These are phyloP conservation scores for Acrocephalus scirpaceus DNA, from an alignment of 2,797 vertebrate species.

Conservation along the genomic window DNA sequence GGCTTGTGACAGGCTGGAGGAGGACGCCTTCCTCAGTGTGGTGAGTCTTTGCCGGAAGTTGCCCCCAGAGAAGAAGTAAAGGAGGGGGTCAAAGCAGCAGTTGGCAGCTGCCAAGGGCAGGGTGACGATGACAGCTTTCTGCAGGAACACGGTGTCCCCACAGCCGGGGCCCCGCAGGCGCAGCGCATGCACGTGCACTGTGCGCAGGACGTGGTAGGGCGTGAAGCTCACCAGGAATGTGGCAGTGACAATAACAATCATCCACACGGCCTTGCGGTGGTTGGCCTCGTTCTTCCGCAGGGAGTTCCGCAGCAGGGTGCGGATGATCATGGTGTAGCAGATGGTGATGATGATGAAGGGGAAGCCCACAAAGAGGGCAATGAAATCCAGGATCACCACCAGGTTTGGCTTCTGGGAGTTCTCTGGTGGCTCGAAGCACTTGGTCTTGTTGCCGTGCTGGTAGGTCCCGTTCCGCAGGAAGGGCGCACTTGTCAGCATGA, in stretches of 20 bases:
- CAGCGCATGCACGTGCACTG: conserved; percentile 83
- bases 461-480: conserved; percentile 81
- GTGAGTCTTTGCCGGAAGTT: conserved; percentile 87
- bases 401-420: conserved; percentile 52
- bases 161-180: conserved; percentile 58
- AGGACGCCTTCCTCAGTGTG: conserved; percentile 77
- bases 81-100: conserved; percentile 79
- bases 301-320: conserved; percentile 80
- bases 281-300: conserved; percentile 75
- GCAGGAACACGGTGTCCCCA: conserved; percentile 77
- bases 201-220: conserved; percentile 93
- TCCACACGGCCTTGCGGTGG: conserved; percentile 85
- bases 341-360: conserved; percentile 88
- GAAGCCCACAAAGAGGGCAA: conserved; percentile 87
- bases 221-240: conserved; percentile 91
- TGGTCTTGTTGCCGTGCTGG: conserved; percentile 81
- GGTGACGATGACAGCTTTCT: conserved; percentile 91
- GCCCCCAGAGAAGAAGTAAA: conserved; percentile 95
- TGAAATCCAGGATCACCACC: conserved; percentile 80
- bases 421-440: conserved; percentile 90
- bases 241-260: conserved; percentile 89
- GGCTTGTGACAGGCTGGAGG: conserved; percentile 65
- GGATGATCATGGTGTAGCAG: conserved; percentile 89
- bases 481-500: conserved; percentile 82
- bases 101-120: conserved; percentile 91